These are phyloP conservation scores for Seriola quinqueradiata DNA, from an alignment of 2,113 vertebrate species.

Conservation along the genomic window DNA sequence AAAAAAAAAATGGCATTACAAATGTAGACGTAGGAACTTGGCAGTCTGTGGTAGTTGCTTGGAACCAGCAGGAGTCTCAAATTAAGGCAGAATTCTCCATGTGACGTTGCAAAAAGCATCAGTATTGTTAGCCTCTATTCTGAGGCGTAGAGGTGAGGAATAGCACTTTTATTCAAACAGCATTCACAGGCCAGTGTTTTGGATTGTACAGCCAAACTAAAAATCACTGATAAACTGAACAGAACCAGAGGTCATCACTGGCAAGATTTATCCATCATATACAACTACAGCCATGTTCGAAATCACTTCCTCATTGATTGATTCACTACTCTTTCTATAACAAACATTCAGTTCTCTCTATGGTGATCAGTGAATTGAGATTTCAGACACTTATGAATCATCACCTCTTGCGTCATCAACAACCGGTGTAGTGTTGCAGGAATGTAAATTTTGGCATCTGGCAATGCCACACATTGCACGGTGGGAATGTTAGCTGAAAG, in stretches of 20 bases:
- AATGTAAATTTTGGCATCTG: not conserved
- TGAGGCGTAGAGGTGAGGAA: not conserved
- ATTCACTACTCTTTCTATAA: not conserved
- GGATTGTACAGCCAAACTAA: not conserved
- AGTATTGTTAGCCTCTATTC: not conserved
- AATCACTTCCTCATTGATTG: not conserved
- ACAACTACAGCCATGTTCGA: not conserved
- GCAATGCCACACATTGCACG: not conserved
- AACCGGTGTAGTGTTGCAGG: not conserved
- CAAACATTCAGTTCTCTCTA: not conserved
- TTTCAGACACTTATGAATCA: not conserved
- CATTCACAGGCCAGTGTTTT: not conserved
- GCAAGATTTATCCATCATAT: not conserved
- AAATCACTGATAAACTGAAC: not conserved
- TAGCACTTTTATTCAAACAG: not conserved
- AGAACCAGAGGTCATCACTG: not conserved
- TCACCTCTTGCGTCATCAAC: not conserved
- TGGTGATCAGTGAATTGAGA: not conserved
- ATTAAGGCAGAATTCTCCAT: not conserved
- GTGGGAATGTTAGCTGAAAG: not conserved
- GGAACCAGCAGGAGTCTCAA: not conserved
- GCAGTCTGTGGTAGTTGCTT: not conserved
- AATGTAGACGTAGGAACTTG: conserved; percentile 35
- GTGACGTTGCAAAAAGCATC: too few species aligned
- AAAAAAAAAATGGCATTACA: conserved; percentile 19